These are phyloP conservation scores for Hypomecis punctinalis DNA, from an alignment of 2,888 invertebrate species.

Conservation along the genomic window DNA sequence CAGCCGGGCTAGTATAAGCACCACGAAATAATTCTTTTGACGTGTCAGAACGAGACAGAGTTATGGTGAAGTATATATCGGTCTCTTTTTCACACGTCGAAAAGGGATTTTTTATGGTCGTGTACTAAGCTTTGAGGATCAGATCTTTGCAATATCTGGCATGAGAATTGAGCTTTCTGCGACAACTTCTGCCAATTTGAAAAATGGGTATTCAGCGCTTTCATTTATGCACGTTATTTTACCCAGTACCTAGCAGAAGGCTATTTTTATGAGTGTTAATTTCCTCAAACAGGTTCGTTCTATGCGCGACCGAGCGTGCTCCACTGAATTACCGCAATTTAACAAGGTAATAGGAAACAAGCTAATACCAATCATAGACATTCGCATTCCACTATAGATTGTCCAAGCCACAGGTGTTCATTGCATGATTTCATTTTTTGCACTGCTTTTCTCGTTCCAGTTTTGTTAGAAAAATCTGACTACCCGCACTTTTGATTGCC, in stretches of 20 bases:
- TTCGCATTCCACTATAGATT: not conserved
- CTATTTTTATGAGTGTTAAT: conserved; percentile 10
- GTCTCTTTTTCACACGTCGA: too few relatives aligned
- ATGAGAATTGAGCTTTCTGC: too few relatives aligned
- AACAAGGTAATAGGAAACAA: conserved; percentile 26
- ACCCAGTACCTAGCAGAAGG: not conserved
- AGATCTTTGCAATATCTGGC: too few relatives aligned
- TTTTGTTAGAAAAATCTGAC: not conserved
- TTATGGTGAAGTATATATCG: too few relatives aligned
- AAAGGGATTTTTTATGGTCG: too few relatives aligned
- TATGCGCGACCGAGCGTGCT: conserved; percentile 20
- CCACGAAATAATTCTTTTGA: too few relatives aligned
- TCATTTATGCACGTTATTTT: not conserved
- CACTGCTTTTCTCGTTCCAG: not conserved
- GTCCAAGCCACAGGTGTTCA: conserved; percentile 1
- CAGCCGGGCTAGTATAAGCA: too few relatives aligned
- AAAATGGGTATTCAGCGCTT: too few relatives aligned
- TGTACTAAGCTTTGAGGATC: too few relatives aligned
- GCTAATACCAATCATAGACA: not conserved
- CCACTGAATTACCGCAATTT: conserved; percentile 25
- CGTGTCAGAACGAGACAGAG: too few relatives aligned
- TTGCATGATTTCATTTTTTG: conserved; percentile 6
- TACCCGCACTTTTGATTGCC: not conserved
- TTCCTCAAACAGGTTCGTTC: conserved; percentile 29
- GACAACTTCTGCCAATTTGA: too few relatives aligned